Conservation (phyloP, 2,113 vertebrate species). For the Anhinga rufa region DNA sequence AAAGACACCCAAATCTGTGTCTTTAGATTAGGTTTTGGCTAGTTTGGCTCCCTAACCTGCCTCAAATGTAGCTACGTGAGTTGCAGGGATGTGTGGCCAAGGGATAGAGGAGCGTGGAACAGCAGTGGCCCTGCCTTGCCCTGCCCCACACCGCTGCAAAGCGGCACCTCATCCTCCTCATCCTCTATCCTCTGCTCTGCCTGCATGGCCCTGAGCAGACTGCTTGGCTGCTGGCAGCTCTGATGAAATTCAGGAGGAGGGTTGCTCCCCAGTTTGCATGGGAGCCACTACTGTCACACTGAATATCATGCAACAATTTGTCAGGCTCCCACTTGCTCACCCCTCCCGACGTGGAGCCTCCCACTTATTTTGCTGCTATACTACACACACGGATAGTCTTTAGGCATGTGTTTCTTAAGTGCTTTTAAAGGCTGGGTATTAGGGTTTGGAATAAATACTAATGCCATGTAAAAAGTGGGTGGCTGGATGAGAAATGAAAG, state of each 20-base stretch:
- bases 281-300: background rate
- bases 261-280: background rate
- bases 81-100: background rate
- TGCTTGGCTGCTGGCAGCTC: background rate
- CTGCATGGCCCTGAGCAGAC: background rate
- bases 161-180: background rate
- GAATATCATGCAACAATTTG: background rate
- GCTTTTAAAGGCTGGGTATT: background rate
- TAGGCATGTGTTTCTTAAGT: background rate
- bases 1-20: too few species aligned
- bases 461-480: background rate
- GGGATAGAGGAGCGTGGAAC: accelerated
- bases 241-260: background rate
- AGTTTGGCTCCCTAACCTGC: background rate
- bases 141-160: background rate
- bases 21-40: background rate
- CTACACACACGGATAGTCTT: background rate
- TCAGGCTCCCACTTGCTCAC: background rate
- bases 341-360: background rate
- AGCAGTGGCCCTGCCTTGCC: background rate
- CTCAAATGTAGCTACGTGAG: accelerated
- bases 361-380: background rate
- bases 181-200: background rate
- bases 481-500: background rate
- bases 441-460: background rate